Evolutionary conservation across 2,797 vertebrate genomes (phyloP).

Genomic region (Holocentrus rufus): DNA sequence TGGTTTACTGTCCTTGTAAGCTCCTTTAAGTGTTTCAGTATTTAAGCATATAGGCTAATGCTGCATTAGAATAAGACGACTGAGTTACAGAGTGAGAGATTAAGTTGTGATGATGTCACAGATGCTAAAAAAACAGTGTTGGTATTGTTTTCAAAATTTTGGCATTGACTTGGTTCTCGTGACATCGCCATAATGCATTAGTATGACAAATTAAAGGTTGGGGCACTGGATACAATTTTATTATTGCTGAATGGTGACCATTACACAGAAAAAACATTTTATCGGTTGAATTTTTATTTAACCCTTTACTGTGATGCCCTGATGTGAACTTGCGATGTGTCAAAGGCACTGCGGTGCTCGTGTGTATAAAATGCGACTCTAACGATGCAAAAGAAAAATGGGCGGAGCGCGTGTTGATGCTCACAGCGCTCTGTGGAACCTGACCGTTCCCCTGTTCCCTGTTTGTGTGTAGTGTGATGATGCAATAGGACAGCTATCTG

Average conservation of each 20-base stretch:
- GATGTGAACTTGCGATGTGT: conserved; percentile 21
- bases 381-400: conserved; percentile 28
- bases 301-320: conserved; percentile 28
- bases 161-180: too few relatives aligned
- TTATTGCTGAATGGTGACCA: conserved; percentile 7
- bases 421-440: conserved; percentile 13
- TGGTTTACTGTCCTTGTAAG: too few relatives aligned
- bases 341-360: neutral
- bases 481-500: conserved; percentile 70
- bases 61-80: too few relatives aligned
- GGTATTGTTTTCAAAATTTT: too few relatives aligned
- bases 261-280: conserved; percentile 30
- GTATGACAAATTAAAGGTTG: too few relatives aligned
- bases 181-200: too few relatives aligned
- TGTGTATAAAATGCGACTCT: conserved; percentile 50
- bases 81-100: too few relatives aligned
- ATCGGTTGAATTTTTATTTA: conserved; percentile 14
- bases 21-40: too few relatives aligned
- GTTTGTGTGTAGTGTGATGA: conserved; percentile 49
- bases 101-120: too few relatives aligned
- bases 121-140: too few relatives aligned
- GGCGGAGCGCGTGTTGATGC: neutral
- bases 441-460: conserved; percentile 26
- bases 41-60: too few relatives aligned
- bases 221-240: too few relatives aligned